These are phyloP conservation scores for Pedicia rivosa DNA, from an alignment of 2,888 invertebrate species.

Conservation along the genomic window DNA sequence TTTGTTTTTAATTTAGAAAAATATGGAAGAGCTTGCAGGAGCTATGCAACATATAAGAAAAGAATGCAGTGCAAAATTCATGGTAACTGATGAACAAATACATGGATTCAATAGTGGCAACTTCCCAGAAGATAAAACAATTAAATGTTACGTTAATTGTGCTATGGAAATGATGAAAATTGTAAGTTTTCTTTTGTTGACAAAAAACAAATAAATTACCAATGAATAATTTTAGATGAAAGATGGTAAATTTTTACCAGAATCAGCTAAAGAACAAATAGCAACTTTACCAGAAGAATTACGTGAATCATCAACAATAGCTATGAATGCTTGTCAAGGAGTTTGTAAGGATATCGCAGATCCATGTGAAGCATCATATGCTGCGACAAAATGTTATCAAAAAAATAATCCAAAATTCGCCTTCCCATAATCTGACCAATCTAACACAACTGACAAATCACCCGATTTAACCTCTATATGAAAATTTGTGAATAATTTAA, in stretches of 20 bases:
- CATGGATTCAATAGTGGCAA: too few species aligned
- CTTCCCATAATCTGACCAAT: conserved; percentile 24
- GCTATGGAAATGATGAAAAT: conserved; percentile 35
- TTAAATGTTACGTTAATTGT: conserved; percentile 38
- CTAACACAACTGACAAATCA: too few species aligned
- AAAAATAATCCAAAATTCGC: conserved; percentile 20
- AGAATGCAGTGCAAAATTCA: too few species aligned
- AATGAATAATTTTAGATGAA: conserved; percentile 19
- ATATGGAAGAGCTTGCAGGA: too few species aligned
- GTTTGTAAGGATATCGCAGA: conserved; percentile 19
- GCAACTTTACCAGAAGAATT: conserved; percentile 23
- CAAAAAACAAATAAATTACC: not conserved
- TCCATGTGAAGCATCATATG: conserved; percentile 23
- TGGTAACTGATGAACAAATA: too few species aligned
- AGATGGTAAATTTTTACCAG: conserved; percentile 26
- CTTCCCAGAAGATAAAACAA: too few species aligned
- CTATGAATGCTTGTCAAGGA: conserved; percentile 21
- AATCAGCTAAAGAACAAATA: conserved; percentile 26
- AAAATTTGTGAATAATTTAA: too few species aligned
- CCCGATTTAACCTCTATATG: too few species aligned
- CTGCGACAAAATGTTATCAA: conserved; percentile 19
- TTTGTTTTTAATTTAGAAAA: too few species aligned
- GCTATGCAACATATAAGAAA: too few species aligned
- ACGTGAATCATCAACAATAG: conserved; percentile 21
- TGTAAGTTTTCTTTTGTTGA: conserved; percentile 22